Evolutionary conservation across 2,113 vertebrate genomes (phyloP), one percentile per base, ranked within the genome.

Genomic region (Falco punctatus): DNA sequence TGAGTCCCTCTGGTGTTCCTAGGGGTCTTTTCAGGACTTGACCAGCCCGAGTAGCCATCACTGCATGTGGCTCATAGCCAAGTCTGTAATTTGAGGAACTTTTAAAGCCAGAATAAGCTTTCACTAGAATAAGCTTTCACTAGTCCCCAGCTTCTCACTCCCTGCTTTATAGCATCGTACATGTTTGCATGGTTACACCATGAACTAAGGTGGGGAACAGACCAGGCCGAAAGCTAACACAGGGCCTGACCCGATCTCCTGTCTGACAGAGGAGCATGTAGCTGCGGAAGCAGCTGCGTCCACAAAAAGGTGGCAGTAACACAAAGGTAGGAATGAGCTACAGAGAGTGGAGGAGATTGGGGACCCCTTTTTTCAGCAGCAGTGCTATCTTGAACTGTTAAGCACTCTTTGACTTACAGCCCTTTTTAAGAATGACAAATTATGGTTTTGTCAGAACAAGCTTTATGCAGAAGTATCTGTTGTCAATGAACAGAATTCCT

Each of bases 181-280:
- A 2, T 65, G 35, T 65, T 87, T 95, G 83, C 0, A 0, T 3
- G n/a, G 55, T 77, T 62, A 81, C 0, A 1, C 77, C 70, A 15
- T 1, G 52, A 70, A 18, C 59, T 38, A 49, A 71, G 33, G 59
- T 70, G 75, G 71, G 75, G 49, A 22, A 33, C n/a, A 28, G 33
- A 6, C 4, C 14, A 1, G 8, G 38, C 65, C 70, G 52, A 18
- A 19, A 82, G 82, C 55, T 38, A 20, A 33, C n/a, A 9, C 5
- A 3, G 9, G 6, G 40, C 20, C 70, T 8, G 64, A 71, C n/a
- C 42, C 0, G 0, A 11, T 11, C 62, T 54, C 38, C 24, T 0
- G 0, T 48, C 49, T n/a, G 64, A 22, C 9, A 8, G 1, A 30
- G 8, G 1, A 30, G 27, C 35, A 5, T 2, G 2, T 49, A 26